Percentiles rank a stretch among this genome's conserved stretches.
These are phyloP conservation scores for Heteractis magnifica DNA, from an alignment of 92 coral and sea anemone genomes.

Conservation along the genomic window DNA sequence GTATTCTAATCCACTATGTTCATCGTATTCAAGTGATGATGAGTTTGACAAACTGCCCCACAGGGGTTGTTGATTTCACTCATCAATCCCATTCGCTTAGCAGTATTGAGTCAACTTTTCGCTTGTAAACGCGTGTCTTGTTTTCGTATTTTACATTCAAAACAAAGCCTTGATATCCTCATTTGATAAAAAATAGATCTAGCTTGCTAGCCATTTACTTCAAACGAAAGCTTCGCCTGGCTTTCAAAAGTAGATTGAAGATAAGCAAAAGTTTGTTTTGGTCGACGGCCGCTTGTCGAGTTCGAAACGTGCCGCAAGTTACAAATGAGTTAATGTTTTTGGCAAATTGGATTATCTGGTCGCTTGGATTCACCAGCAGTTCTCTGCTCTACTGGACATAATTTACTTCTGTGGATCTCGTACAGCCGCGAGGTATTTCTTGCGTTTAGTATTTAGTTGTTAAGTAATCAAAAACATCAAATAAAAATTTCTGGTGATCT, in stretches of 20 bases:
- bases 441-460: not conserved
- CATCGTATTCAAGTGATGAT: slow-evolving; percentile 14
- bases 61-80: slow-evolving; percentile 31
- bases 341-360: not conserved
- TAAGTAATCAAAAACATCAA: slow-evolving; percentile 10
- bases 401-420: not conserved
- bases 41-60: slow-evolving; percentile 19
- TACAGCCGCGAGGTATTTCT: not conserved
- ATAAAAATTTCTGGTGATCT: not conserved
- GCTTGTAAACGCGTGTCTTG: not conserved
- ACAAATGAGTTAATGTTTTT: not conserved
- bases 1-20: not conserved
- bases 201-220: not conserved
- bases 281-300: slow-evolving; percentile 7
- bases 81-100: not conserved
- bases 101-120: slow-evolving; percentile 2
- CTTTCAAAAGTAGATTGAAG: not conserved
- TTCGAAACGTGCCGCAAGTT: not conserved
- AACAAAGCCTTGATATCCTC: not conserved
- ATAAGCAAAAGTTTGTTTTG: slow-evolving; percentile 5
- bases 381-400: not conserved
- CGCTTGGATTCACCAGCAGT: not conserved
- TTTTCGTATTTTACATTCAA: slow-evolving; percentile 1
- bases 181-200: not conserved
- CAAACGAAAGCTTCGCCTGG: not conserved